Conservation (phyloP, 2,113 vertebrate species). For the Glaucidium brasilianum region DNA sequence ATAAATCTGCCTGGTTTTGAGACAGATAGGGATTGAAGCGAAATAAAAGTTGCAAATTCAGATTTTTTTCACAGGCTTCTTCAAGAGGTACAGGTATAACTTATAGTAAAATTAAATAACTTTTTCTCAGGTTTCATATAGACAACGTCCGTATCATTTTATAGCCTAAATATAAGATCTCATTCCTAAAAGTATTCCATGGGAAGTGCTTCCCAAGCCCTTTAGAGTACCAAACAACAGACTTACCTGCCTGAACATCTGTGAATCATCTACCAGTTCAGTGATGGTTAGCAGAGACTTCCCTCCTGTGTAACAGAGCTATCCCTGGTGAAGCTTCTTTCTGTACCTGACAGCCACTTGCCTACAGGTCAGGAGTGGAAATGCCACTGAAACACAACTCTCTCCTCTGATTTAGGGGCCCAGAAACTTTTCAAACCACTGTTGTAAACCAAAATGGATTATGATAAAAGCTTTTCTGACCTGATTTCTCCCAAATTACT, state of each 20-base stretch:
- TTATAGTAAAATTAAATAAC: neutral
- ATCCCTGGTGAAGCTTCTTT: neutral
- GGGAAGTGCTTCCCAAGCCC: neutral
- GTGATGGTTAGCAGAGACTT: neutral
- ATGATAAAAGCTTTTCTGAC: neutral
- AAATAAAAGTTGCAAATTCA: neutral
- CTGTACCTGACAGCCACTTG: neutral
- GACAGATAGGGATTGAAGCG: neutral
- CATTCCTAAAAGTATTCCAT: neutral
- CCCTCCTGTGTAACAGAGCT: neutral
- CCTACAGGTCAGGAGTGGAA: neutral
- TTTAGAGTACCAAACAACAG: neutral
- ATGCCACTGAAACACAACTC: neutral
- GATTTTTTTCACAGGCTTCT: neutral
- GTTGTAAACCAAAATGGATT: neutral
- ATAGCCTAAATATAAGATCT: neutral
- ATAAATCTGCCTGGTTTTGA: neutral
- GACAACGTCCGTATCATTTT: neutral
- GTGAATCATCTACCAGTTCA: neutral
- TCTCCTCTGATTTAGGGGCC: neutral
- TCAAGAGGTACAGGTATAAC: neutral
- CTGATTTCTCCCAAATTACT: neutral
- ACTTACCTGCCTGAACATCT: neutral
- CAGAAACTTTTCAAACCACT: neutral
- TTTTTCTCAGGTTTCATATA: neutral